Evolutionary conservation across 2,888 invertebrate species (phyloP).

Genomic region (Pachliopta kotzebuea): DNA sequence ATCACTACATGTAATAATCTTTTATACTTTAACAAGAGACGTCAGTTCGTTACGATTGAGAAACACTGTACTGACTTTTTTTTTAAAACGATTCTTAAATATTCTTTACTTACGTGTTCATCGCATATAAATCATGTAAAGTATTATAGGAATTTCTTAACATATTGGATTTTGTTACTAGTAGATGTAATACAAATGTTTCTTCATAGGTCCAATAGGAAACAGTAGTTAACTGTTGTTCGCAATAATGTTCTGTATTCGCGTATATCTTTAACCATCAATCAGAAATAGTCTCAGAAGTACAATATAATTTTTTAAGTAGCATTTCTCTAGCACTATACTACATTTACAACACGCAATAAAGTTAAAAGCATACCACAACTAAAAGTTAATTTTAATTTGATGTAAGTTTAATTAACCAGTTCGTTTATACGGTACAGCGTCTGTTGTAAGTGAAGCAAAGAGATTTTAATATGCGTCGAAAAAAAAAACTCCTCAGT

Average conservation of each 20-base stretch:
- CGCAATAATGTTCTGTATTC: neutral
- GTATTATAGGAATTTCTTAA: too few species aligned
- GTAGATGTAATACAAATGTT: too few species aligned
- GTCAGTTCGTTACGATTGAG: too few species aligned
- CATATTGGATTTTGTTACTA: too few species aligned
- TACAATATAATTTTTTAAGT: neutral
- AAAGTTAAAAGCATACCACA: neutral
- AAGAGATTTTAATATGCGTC: slow-evolving; percentile 55
- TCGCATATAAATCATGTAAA: too few species aligned
- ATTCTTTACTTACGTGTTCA: too few species aligned
- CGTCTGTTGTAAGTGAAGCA: slow-evolving; percentile 46
- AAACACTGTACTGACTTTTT: too few species aligned
- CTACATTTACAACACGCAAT: neutral
- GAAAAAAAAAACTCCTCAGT: slow-evolving; percentile 35
- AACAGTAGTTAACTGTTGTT: too few species aligned
- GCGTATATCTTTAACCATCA: neutral
- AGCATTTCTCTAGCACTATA: neutral
- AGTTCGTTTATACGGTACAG: slow-evolving; percentile 38
- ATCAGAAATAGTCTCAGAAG: neutral
- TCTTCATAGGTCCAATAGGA: too few species aligned
- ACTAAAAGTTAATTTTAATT: neutral
- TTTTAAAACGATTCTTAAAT: too few species aligned
- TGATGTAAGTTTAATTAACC: slow-evolving; percentile 49
- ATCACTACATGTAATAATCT: too few species aligned
- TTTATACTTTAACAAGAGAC: too few species aligned